Base-by-base conservation (phyloP, 2,888 invertebrate species). In the Suillia variegata region DNA sequence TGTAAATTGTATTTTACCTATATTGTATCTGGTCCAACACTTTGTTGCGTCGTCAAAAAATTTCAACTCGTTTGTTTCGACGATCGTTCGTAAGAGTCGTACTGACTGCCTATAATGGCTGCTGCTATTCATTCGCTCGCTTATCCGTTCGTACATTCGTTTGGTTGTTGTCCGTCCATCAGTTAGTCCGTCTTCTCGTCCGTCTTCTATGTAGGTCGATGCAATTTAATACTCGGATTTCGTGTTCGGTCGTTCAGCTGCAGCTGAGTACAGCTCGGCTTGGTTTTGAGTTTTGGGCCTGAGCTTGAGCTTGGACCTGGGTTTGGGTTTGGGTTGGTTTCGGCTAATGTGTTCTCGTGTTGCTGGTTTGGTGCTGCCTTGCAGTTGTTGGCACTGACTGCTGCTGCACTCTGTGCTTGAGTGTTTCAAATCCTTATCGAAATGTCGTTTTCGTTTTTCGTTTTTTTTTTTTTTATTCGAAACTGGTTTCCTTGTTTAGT, bases 191-290 rank as follows among this genome's bases (percentile, higher is more conserved):
- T 47, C 3, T 47, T 26, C 3, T 54, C 22, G 50, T 61, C 51
- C 47, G 55, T 62, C 56, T 71, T 74, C 72, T 76, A 79, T 78
- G 74, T 80, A 80, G 79, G 80, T 80, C 80, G 80, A 62, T 78
- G 80, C 78, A 80, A 76, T 73, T 74, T 77, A 78, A 77, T 76
- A 76, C 76, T 67, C 59, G 67, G 61, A 65, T 66, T 67, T 64
- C 58, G 47, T 64, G 62, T 67, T 59, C 56, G 61, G 59, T 54
- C 26, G 55, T 45, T 12, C 34, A 10, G 24, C 33, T 64, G 62
- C 63, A 65, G 62, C 61, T 64, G 65, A 62, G 59, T 48, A n/a
- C 4, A 10, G 10, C 10, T n/a, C 6, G n/a, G 38, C 38, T 5
- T 38, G 5, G 26, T 10, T 5, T 26, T 26, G 26, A 5, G 26